Evolutionary conservation across 2,797 vertebrate species (phyloP), one percentile per base, ranked within the genome.

Genomic region (Danio kyathit): DNA sequence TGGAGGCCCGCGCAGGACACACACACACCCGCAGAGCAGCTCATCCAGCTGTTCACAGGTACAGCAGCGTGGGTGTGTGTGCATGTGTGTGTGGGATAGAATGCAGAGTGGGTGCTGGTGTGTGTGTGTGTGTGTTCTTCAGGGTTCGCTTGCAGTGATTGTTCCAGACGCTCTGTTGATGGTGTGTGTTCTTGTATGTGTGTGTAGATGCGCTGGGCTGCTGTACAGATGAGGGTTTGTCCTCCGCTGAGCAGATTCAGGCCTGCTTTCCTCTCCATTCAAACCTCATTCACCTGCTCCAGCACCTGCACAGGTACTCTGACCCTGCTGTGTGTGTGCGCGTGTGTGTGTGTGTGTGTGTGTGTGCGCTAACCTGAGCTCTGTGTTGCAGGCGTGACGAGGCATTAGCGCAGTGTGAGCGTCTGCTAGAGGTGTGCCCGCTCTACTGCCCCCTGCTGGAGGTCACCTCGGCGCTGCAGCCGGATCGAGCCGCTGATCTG

Each of bases 1-100:
- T 99, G 97, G 97, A 91, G 90, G 84, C 91, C 90, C 0, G 57
- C 81, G 46, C 82, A 90, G 84, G 95, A 97, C 87, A 70, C 97
- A 86, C 94, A 92, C 84, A 96, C 95, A 0, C 91, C 95, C 17
- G 91, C 92, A 4, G 92, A 96, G 86, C 87, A 69, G 16, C 91
- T 99, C 40, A 40, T 97, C 81, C 90, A 92, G 43, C 91, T 98
- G 19, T 97, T 99, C 87, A 90, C 96, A 92, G 97, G 97, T 74
- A 56, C 29, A 29, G 29, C 29, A 29, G 29, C 3, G 3, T 29
- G 29, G 1, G 29, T 29, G 29, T 29, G 29, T 29, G 29, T 29
- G 29, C 1, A 29, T 1, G 29, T n/a, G n/a, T n/a, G n/a, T n/a
- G n/a, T 3, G 29, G n/a, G n/a, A n/a, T n/a, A n/a, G n/a, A n/a